A percentile compares a stretch with the other conserved stretches of the same genome.
phyloP scores from a whole-genome alignment of 2,888 invertebrate species.

The Nowickia ferox region DNA sequence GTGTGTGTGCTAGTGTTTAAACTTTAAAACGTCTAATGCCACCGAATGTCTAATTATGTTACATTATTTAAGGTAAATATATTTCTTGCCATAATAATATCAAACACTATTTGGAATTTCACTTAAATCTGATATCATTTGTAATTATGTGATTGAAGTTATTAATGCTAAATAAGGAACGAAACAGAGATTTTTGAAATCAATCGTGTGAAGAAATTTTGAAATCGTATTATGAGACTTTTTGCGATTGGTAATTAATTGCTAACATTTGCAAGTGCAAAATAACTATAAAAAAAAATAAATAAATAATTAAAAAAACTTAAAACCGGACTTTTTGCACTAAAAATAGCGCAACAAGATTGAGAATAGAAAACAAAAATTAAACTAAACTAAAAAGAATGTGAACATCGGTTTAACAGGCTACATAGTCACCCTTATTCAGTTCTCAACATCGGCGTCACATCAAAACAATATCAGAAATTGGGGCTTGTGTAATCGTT shows the following conservation, averaged over 20 bases:
- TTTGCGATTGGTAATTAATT: neutral
- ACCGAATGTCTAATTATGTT: slow-evolving; percentile 34
- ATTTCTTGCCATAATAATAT: slow-evolving; percentile 31
- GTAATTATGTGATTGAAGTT: neutral
- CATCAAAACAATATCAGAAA: no score
- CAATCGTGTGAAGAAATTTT: neutral
- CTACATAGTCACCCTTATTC: no score
- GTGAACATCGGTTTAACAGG: no score
- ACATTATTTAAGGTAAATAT: slow-evolving; percentile 16
- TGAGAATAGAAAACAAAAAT: no score
- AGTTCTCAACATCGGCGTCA: no score
- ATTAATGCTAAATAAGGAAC: neutral
- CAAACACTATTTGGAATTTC: slow-evolving; percentile 26
- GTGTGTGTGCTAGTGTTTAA: neutral
- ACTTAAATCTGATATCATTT: slow-evolving; percentile 20
- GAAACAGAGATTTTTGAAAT: neutral
- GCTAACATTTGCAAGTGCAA: neutral
- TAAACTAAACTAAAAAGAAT: no score
- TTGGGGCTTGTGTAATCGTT: no score
- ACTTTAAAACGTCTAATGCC: neutral
- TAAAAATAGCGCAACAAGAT: no score
- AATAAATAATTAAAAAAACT: no score
- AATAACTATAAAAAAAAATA: no score
- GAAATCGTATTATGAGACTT: neutral
- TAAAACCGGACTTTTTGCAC: no score